Base-by-base conservation (phyloP, 2,113 vertebrate species). In the Aptenodytes patagonicus region DNA sequence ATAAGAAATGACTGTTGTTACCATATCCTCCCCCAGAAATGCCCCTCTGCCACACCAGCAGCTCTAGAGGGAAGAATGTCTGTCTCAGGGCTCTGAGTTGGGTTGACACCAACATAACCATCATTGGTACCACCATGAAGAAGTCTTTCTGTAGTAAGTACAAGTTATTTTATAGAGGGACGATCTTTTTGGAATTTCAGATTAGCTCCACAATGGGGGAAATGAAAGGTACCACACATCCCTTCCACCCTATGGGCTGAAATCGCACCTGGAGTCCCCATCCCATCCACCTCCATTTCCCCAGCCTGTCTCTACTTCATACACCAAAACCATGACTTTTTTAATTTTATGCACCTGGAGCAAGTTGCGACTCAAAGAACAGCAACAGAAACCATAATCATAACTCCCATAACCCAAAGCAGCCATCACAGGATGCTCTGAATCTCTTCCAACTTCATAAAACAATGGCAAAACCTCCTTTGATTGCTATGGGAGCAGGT, bases 391-490 rank as follows among this genome's bases (percentile, higher is more conserved):
- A 73, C 47, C 64, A 60, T 55, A 83, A 90, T 15, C 52, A 2
- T 47, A 60, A 89, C 16, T 89, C 70, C n/a, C 83, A 71, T 28
- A 87, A 62, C 77, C 69, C 94, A 94, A 87, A 94, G 94, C 65
- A 89, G 89, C 68, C 85, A 75, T 93, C 60, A 54, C 0, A 0
- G 49, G 79, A 81, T 83, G 76, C 46, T 94, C 62, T 88, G 92
- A 94, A 78, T 85, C 85, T n/a, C 29, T 94, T 94, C 87, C 90
- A 92, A 2, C 42, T 58, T 70, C 71, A 66, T 66, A 60, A 86
- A 94, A 73, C 7, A 5, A 73, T 18, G 28, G 49, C 25, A 83
- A 93, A 94, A 42, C 9, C 22, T 80, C 62, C 18, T 46, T 21
- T 93, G 54, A 83, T 83, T 86, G 82, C 62, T 77, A 1, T 62